Evolutionary conservation across 2,113 vertebrate genomes (phyloP).

Genomic region (Symphodus melops): DNA sequence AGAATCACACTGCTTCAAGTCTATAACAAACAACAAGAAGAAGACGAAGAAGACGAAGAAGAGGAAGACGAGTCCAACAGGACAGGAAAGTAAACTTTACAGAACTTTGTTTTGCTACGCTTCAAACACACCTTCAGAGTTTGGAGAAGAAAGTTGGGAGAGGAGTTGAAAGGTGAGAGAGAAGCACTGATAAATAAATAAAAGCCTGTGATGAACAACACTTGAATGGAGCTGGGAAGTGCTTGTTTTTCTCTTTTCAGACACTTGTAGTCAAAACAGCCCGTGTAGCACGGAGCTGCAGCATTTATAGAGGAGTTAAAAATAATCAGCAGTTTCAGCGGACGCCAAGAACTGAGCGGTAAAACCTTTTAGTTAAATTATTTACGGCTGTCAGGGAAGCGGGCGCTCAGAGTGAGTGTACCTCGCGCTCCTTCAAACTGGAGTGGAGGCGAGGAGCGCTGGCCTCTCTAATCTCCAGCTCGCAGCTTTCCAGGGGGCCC

Average conservation of each 20-base stretch:
- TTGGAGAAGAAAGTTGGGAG: neutral
- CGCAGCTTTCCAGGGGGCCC: slow-evolving; percentile 46
- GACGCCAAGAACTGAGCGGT: slow-evolving; percentile 17
- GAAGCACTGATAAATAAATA: slow-evolving; percentile 16
- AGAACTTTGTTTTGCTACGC: neutral
- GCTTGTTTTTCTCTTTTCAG: slow-evolving; percentile 9
- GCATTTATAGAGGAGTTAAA: slow-evolving; percentile 35
- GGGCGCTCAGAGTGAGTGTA: slow-evolving; percentile 47
- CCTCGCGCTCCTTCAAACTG: slow-evolving; percentile 56
- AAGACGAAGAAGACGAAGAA: neutral
- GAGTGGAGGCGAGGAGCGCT: slow-evolving; percentile 22
- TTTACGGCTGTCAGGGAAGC: slow-evolving; percentile 38
- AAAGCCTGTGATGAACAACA: neutral
- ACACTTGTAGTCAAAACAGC: slow-evolving; percentile 2
- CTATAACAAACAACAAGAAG: neutral
- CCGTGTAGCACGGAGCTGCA: neutral
- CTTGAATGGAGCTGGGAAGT: slow-evolving; percentile 8
- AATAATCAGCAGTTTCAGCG: slow-evolving; percentile 29
- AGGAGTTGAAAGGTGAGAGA: neutral
- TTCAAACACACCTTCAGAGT: neutral
- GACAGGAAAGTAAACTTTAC: neutral
- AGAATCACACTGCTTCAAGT: slow-evolving; percentile 20
- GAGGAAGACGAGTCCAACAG: neutral
- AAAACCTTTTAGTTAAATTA: slow-evolving; percentile 58
- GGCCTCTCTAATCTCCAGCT: slow-evolving; percentile 72